These are phyloP conservation scores for Drosophila rellima DNA, from an alignment of 2,888 invertebrate species.

Conservation along the genomic window DNA sequence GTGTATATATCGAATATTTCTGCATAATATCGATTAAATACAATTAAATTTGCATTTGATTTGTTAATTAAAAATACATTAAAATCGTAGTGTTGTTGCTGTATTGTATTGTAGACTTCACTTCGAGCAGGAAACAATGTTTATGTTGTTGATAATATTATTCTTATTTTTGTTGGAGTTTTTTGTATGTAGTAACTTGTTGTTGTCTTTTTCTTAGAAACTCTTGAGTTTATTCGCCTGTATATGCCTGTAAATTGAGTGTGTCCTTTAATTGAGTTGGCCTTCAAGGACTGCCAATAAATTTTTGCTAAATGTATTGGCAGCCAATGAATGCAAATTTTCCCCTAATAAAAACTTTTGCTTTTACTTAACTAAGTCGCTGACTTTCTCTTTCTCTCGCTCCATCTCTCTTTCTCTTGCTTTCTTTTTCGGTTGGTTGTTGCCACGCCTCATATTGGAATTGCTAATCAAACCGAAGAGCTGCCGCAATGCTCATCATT, in stretches of 20 bases:
- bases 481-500: slow-evolving; percentile 54
- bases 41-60: slow-evolving; percentile 18
- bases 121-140: slow-evolving; percentile 66
- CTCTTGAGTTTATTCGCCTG: slow-evolving; percentile 28
- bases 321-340: slow-evolving; percentile 49
- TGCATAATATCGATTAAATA: slow-evolving; percentile 38
- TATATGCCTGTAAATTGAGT: slow-evolving; percentile 31
- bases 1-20: slow-evolving; percentile 26
- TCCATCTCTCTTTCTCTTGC: neutral
- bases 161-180: slow-evolving; percentile 8
- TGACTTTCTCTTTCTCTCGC: neutral
- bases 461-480: slow-evolving; percentile 68
- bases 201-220: slow-evolving; percentile 37
- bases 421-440: neutral
- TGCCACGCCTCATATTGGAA: slow-evolving; percentile 49
- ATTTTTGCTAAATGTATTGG: slow-evolving; percentile 18
- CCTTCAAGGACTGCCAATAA: slow-evolving; percentile 35
- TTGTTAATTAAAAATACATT: slow-evolving; percentile 48
- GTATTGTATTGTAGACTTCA: slow-evolving; percentile 54
- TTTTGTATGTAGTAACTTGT: slow-evolving; percentile 47
- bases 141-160: slow-evolving; percentile 24
- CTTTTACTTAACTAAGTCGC: slow-evolving; percentile 33
- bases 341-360: slow-evolving; percentile 24
- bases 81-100: slow-evolving; percentile 58
- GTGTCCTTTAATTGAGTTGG: slow-evolving; percentile 38